phyloP scores from a whole-genome alignment of 2,888 invertebrate species.

The Cheilosia urbana region DNA sequence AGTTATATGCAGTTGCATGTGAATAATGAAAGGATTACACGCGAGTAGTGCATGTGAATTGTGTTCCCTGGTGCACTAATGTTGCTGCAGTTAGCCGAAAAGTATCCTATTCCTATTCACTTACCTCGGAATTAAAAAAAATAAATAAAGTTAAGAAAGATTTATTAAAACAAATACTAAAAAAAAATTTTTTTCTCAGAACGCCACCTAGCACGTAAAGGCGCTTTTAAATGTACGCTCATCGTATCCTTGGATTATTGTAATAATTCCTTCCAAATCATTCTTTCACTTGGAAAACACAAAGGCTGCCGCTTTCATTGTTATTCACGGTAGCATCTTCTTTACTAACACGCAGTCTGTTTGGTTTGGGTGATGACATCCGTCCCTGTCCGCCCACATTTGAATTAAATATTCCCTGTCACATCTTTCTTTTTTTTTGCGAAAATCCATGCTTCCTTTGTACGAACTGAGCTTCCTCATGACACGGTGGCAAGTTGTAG shows the following conservation, averaged over 20 bases:
- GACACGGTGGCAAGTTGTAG: conserved; percentile 23
- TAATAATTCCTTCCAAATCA: conserved; percentile 44
- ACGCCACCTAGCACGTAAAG: too few relatives aligned
- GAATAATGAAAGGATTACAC: too few relatives aligned
- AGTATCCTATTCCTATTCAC: too few relatives aligned
- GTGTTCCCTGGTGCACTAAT: too few relatives aligned
- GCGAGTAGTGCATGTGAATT: too few relatives aligned
- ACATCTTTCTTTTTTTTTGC: background rate
- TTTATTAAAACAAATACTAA: too few relatives aligned
- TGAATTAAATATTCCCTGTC: conserved; percentile 34
- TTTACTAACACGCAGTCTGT: background rate
- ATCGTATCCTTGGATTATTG: conserved; percentile 34
- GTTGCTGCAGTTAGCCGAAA: too few relatives aligned
- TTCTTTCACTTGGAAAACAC: conserved; percentile 43
- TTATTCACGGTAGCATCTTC: conserved; percentile 17
- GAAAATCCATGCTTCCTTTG: background rate
- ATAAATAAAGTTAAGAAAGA: too few relatives aligned
- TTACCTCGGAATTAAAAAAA: too few relatives aligned
- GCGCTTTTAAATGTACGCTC: background rate
- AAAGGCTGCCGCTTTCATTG: conserved; percentile 36
- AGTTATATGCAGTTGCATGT: too few relatives aligned
- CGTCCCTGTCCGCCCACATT: conserved; percentile 11
- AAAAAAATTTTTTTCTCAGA: too few relatives aligned
- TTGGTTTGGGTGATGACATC: background rate
- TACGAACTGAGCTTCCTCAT: background rate